Evolutionary conservation across 1,140 invertebrate genomes (phyloP).

Genomic region (Eupristina koningsbergeri): DNA sequence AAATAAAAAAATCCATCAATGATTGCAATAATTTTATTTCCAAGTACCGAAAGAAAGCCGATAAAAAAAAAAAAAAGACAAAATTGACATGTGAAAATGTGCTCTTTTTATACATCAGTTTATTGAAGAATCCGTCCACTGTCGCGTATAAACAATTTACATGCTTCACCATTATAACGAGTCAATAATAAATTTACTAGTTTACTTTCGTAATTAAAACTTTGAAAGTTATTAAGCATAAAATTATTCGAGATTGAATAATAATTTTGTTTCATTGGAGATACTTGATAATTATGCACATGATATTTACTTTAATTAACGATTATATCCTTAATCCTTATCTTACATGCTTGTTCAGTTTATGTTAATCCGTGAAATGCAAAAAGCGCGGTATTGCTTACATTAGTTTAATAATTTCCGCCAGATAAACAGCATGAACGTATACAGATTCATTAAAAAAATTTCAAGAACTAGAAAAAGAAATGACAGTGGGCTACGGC

Average conservation of each 20-base stretch:
- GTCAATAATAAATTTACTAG: not conserved
- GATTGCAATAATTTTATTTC: not conserved
- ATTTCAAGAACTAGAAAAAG: conserved; percentile 50
- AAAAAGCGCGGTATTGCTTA: not conserved
- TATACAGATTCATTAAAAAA: not conserved
- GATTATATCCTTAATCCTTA: not conserved
- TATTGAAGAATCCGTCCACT: not conserved
- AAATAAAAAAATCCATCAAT: not conserved
- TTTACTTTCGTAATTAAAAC: not conserved
- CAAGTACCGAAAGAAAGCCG: not conserved
- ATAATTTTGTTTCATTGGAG: not conserved
- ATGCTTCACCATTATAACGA: not conserved
- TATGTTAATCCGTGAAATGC: not conserved
- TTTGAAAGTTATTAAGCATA: not conserved
- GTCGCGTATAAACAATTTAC: not conserved
- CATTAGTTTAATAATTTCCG: not conserved
- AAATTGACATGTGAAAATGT: not conserved
- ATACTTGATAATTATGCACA: not conserved
- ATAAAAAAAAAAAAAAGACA: not conserved
- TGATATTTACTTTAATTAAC: not conserved
- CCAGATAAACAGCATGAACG: not conserved
- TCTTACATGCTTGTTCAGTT: not conserved
- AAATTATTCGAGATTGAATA: not conserved
- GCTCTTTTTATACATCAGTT: not conserved
- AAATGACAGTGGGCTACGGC: not conserved